Evolutionary conservation across 1,140 invertebrate genomes (phyloP), one percentile per base, ranked within the genome.

Genomic region (Neodiprion pinetum): DNA sequence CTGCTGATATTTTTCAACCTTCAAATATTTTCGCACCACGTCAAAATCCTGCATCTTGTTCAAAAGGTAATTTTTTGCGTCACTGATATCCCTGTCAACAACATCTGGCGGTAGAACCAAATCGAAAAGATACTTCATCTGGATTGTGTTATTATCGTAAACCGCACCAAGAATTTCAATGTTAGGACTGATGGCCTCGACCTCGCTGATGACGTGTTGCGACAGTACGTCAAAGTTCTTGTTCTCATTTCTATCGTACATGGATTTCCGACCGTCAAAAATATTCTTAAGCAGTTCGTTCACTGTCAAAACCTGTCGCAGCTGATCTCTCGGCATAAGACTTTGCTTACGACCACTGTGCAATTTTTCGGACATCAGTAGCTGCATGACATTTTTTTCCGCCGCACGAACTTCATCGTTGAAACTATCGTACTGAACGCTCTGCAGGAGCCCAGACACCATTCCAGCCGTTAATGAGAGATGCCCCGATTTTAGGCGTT

Each of bases 121-220:
- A 11, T 81, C 73, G 65, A 82, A 82, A 28, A 83, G 69, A 68
- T 81, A 82, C 11, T 74, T 17, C 8, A 82, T n/a, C 48, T 81
- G 73, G 49, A 83, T 80, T 9, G 69, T 77, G 1, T 47, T 61
- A 28, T 82, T 80, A 21, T 81, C 81, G 61, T 80, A 82, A 17
- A 78, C 74, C 5, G 70, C 74, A 7, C 78, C 82, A 28, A 83
- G 76, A n/a, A 75, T 47, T 53, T 80, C 73, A 11, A 83, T 82
- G n/a, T 83, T 83, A n/a, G 79, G 68, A 28, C 76, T 77, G 28
- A 82, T 78, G 7, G 67, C 67, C 14, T 75, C 77, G 9, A 79
- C 14, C 23, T 83, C 75, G 8, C 71, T 68, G 17, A 75, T 17
- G 1, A 82, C 71, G 28, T 80, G 75, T 8, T 72, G 70, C 10